These are phyloP conservation scores for Synergus umbraculus DNA, from an alignment of 2,888 invertebrate genomes.

Conservation along the genomic window DNA sequence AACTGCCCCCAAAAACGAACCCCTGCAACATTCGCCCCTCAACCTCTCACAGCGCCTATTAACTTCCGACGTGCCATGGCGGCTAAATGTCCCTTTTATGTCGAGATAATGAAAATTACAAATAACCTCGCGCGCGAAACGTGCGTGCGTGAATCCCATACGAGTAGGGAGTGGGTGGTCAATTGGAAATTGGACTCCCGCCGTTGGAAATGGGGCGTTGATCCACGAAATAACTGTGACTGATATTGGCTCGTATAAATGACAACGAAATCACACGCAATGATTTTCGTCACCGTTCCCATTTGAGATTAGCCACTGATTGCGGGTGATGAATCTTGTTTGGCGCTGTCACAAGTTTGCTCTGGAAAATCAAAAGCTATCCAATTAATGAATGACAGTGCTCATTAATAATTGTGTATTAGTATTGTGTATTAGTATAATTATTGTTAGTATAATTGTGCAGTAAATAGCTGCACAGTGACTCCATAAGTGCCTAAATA, in stretches of 20 bases:
- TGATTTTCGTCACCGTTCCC: neutral
- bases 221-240: constrained; percentile 12
- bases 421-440: no score
- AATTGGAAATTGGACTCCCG: constrained; percentile 25
- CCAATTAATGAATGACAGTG: no score
- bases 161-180: constrained; percentile 25
- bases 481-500: no score
- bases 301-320: neutral
- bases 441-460: neutral
- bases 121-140: constrained; percentile 71
- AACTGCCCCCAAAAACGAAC: constrained; percentile 28
- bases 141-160: constrained; percentile 59
- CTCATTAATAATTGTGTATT: no score
- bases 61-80: constrained; percentile 75
- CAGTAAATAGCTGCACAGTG: neutral
- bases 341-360: neutral
- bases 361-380: neutral
- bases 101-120: constrained; percentile 77
- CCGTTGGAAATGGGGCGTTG: constrained; percentile 14
- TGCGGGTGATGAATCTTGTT: neutral
- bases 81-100: constrained; percentile 74
- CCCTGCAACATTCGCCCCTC: constrained; percentile 11
- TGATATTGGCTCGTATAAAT: constrained; percentile 18
- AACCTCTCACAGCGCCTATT: constrained; percentile 67
- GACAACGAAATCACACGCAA: neutral